Evolutionary conservation across 2,888 invertebrate genomes (phyloP), one percentile per base, ranked within the genome.

Genomic region (Pterostichus madidus): DNA sequence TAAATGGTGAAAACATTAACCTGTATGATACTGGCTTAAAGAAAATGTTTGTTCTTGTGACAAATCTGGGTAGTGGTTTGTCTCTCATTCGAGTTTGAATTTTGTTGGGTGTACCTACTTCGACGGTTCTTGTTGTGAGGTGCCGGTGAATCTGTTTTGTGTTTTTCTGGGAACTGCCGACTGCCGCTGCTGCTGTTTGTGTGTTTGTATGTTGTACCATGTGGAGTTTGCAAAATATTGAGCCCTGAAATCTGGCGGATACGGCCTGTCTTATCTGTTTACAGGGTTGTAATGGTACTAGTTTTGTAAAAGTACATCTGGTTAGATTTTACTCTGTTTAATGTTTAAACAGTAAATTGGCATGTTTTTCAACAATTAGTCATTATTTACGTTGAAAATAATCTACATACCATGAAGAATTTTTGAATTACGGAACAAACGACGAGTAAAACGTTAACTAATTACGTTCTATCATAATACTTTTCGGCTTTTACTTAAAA

Each of bases 191-290:
- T 52, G 75, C 31, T 75, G 52, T 75, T 75, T 75, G 75, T 52
- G n/a, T 75, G 75, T 75, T 52, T 71, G 71, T 71, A 64, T 49
- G 49, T 49, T 49, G n/a, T 49, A 39, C 68, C 68, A 71, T 71
- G 44, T 71, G 68, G 13, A 71, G 15, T 71, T 71, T 71, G 75
- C 75, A 75, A 75, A 75, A 75, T 75, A 52, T 11, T 52, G 13
- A 75, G 75, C 52, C 52, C 75, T 32, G 75, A 75, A 75, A 75
- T 75, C 75, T 75, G 75, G 75, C 75, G 75, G 75, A 75, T 75
- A 75, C 31, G 35, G 75, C 52, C n/a, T 75, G 52, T 75, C 75
- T 39, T 31, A 52, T 52, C 24, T 75, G 75, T 75, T 75, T 75
- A 52, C 75, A 32, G 46, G 71, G 24, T 2, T 44, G 46, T 24